Evolutionary conservation across 2,113 vertebrate genomes (phyloP).

Genomic region (Glaucomys volans): DNA sequence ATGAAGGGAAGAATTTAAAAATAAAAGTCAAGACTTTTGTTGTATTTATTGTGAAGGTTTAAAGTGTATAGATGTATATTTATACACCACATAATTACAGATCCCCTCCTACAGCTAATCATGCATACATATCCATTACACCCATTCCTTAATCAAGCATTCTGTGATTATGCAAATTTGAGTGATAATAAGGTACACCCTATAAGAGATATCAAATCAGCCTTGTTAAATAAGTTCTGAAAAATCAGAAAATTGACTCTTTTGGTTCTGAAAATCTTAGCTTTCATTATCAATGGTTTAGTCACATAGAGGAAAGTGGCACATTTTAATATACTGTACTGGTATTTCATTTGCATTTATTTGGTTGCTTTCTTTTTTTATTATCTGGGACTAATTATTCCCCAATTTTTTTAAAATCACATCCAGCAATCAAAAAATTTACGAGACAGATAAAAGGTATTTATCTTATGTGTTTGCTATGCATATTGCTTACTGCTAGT

Average conservation of each 20-base stretch:
- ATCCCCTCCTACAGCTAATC: slow-evolving; percentile 63
- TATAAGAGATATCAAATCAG: slow-evolving; percentile 69
- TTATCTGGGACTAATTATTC: neutral
- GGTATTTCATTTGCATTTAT: neutral
- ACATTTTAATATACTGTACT: slow-evolving; percentile 2
- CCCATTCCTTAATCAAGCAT: slow-evolving; percentile 74
- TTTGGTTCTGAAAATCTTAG: slow-evolving; percentile 47
- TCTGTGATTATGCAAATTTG: slow-evolving; percentile 70
- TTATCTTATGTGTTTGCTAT: neutral
- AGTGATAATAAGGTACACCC: slow-evolving; percentile 67
- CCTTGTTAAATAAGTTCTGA: slow-evolving; percentile 56
- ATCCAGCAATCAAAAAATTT: slow-evolving; percentile 27
- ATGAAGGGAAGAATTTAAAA: slow-evolving; percentile 41
- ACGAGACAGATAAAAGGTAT: neutral
- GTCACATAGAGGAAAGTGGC: neutral
- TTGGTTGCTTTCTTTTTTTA: neutral
- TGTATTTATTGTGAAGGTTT: slow-evolving; percentile 57
- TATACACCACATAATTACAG: slow-evolving; percentile 73
- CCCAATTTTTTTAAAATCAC: neutral
- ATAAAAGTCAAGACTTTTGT: slow-evolving; percentile 18
- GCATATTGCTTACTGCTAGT: neutral
- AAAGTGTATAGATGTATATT: slow-evolving; percentile 69
- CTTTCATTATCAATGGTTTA: slow-evolving; percentile 55
- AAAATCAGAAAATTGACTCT: slow-evolving; percentile 60
- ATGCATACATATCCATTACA: slow-evolving; percentile 58